These are phyloP conservation scores for Andricus grossulariae DNA, from an alignment of 1,140 invertebrate genomes.

Conservation along the genomic window DNA sequence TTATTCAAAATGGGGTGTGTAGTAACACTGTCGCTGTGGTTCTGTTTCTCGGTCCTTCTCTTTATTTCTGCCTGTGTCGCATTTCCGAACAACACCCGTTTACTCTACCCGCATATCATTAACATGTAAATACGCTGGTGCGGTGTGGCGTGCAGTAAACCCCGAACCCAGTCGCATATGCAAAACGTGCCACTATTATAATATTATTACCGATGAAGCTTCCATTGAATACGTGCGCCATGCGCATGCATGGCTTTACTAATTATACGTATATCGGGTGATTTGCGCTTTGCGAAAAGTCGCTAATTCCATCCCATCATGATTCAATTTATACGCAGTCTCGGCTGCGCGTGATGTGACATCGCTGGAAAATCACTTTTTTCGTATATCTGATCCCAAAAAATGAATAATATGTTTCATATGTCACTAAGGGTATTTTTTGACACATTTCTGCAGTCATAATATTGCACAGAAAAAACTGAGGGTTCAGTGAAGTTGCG, in stretches of 20 bases:
- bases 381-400: background rate
- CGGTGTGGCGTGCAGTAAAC: conserved; percentile 51
- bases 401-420: background rate
- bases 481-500: no score
- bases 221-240: conserved; percentile 65
- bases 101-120: conserved; percentile 68
- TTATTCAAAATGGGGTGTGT: conserved; percentile 64
- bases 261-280: conserved; percentile 62
- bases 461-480: no score
- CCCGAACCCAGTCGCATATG: conserved; percentile 65
- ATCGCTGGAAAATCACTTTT: background rate
- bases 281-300: conserved; percentile 43
- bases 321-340: conserved; percentile 5
- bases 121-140: conserved; percentile 67
- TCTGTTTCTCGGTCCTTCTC: conserved; percentile 35
- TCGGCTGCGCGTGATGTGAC: background rate
- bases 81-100: conserved; percentile 27
- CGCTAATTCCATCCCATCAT: conserved; percentile 36
- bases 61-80: background rate
- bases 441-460: no score
- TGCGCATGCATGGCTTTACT: conserved; percentile 63
- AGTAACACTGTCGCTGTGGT: conserved; percentile 45
- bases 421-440: no score
- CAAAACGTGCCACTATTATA: conserved; percentile 73
- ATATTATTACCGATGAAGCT: conserved; percentile 73